Conservation (phyloP, 2,113 vertebrate species). For the Seriola dumerili region DNA sequence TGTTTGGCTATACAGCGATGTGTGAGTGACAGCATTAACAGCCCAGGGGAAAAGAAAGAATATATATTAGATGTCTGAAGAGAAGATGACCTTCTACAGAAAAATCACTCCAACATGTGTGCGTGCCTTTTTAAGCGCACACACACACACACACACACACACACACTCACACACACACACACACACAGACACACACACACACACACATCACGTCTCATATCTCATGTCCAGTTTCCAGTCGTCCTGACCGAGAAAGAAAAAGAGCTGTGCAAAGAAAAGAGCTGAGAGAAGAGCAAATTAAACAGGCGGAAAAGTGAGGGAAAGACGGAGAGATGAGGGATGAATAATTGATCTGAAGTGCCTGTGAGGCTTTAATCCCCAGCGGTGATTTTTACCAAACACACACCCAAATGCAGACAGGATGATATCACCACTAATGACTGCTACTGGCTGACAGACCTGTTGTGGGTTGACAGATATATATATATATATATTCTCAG, state of each 20-base stretch:
- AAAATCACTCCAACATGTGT: background rate
- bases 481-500: background rate
- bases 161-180: too few relatives aligned
- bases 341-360: slow-evolving; percentile 61
- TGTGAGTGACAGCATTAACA: slow-evolving; percentile 12
- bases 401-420: background rate
- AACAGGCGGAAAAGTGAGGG: slow-evolving; percentile 1
- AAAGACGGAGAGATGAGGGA: slow-evolving; percentile 28
- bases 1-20: background rate
- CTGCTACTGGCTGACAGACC: background rate
- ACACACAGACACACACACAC: background rate
- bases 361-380: slow-evolving; percentile 13
- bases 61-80: slow-evolving; percentile 11
- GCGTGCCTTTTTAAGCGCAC: background rate
- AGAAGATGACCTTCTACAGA: background rate
- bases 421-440: slow-evolving; percentile 1
- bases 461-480: background rate
- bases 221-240: background rate
- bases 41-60: slow-evolving; percentile 7
- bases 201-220: background rate
- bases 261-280: background rate
- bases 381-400: slow-evolving; percentile 1
- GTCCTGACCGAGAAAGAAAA: background rate
- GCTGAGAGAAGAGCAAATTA: slow-evolving; percentile 27
- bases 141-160: too few relatives aligned